Conservation (phyloP, 2,113 vertebrate genomes). For the Tor tambroides region DNA sequence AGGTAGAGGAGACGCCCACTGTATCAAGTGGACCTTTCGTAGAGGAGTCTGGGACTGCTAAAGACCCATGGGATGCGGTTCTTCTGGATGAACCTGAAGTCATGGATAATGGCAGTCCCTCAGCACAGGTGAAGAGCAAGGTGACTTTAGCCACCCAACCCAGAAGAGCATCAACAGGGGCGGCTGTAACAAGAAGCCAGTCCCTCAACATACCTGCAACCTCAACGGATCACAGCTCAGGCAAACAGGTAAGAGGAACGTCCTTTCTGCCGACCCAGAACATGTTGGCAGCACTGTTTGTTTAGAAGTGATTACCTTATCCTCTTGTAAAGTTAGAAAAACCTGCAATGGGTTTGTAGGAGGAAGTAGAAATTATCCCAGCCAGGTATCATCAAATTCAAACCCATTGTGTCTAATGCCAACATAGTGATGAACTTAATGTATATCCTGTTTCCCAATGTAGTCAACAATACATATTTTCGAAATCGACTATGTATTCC, state of each 20-base stretch:
- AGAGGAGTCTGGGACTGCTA: constrained; percentile 66
- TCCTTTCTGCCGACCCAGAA: not conserved
- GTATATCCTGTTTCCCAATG: not conserved
- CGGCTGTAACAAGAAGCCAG: constrained; percentile 86
- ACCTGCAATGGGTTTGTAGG: not conserved
- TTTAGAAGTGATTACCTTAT: not conserved
- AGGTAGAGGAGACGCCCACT: constrained; percentile 71
- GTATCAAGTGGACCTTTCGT: constrained; percentile 55
- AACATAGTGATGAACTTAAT: not conserved
- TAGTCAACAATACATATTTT: not conserved
- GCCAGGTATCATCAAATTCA: not conserved
- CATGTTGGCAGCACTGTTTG: constrained; percentile 1
- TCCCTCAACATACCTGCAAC: constrained; percentile 84
- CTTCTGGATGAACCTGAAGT: constrained; percentile 83
- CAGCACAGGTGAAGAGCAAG: constrained; percentile 70
- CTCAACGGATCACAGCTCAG: constrained; percentile 74
- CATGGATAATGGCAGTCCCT: constrained; percentile 62
- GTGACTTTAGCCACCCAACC: constrained; percentile 56
- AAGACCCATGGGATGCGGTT: constrained; percentile 98
- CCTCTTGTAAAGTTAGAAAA: not conserved
- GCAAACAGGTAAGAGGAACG: constrained; percentile 78
- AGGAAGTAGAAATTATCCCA: not conserved
- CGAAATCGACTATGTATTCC: not conserved
- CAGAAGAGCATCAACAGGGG: constrained; percentile 81
- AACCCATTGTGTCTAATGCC: not conserved